These are phyloP conservation scores for Gryllus longicercus DNA, from an alignment of 2,888 invertebrate species.

Conservation along the genomic window DNA sequence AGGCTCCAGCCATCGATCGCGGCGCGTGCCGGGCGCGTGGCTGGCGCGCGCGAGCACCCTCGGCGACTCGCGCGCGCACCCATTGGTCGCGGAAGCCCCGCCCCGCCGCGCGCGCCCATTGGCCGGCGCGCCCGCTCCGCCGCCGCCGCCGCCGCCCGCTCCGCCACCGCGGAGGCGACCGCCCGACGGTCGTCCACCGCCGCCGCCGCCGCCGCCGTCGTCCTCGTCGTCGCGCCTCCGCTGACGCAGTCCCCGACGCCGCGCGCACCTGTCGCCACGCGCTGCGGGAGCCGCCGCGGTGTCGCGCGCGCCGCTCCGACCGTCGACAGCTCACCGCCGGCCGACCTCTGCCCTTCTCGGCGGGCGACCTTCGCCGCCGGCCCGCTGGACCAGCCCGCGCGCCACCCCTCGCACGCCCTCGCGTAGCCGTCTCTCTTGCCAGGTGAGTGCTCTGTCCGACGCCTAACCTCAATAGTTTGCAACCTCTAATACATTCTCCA, in stretches of 20 bases:
- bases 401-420: no score
- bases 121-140: background rate
- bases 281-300: background rate
- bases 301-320: background rate
- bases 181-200: background rate
- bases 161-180: background rate
- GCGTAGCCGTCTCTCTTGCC: no score
- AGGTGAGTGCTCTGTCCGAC: no score
- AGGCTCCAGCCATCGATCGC: background rate
- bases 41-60: background rate
- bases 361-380: no score
- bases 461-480: no score
- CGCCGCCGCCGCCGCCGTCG: background rate
- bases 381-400: no score
- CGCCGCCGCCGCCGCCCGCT: background rate
- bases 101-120: slow-evolving; percentile 6
- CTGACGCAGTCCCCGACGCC: no score
- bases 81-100: background rate
- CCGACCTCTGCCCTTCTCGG: background rate
- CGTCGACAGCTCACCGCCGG: background rate
- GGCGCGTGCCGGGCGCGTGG: background rate
- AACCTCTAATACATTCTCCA: no score
- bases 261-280: background rate
- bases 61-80: background rate
- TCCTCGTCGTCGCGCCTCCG: background rate